Percentiles rank a stretch among this genome's conserved stretches.
Conservation (phyloP, 2,888 invertebrate species). For the Ptycholaimellus sp. region DNA sequence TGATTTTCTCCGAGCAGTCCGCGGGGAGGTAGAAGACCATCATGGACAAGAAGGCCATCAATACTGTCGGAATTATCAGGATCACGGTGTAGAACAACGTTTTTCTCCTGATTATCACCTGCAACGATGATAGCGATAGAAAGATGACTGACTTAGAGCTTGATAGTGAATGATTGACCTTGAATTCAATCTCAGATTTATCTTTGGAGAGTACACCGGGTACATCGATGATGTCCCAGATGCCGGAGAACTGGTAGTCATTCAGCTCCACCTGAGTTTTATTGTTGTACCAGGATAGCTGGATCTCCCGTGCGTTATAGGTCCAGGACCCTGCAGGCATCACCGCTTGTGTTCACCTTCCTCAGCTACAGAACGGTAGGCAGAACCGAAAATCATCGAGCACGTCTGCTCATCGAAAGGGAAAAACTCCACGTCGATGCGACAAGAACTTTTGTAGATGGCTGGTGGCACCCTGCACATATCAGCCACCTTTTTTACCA, state of each 20-base stretch:
- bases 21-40: constrained; percentile 86
- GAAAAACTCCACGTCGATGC: constrained; percentile 95
- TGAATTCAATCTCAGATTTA: constrained; percentile 19
- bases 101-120: constrained; percentile 77
- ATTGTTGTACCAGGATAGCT: constrained; percentile 69
- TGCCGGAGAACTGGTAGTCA: constrained; percentile 90
- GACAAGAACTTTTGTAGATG: constrained; percentile 95
- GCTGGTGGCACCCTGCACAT: constrained; percentile 98
- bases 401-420: constrained; percentile 43
- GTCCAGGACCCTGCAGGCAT: constrained; percentile 26
- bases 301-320: constrained; percentile 87
- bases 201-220: constrained; percentile 33
- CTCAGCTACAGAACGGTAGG: too few relatives aligned
- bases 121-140: too few relatives aligned
- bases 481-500: too few relatives aligned
- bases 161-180: too few relatives aligned
- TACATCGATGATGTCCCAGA: constrained; percentile 85
- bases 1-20: constrained; percentile 67
- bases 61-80: constrained; percentile 86
- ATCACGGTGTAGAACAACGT: constrained; percentile 98
- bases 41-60: constrained; percentile 93
- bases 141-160: neutral
- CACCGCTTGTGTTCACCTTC: too few relatives aligned
- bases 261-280: constrained; percentile 78
- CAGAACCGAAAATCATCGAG: constrained; percentile 17